phyloP scores from a whole-genome alignment of 2,888 invertebrate genomes.

The Ophion ventricosus region DNA sequence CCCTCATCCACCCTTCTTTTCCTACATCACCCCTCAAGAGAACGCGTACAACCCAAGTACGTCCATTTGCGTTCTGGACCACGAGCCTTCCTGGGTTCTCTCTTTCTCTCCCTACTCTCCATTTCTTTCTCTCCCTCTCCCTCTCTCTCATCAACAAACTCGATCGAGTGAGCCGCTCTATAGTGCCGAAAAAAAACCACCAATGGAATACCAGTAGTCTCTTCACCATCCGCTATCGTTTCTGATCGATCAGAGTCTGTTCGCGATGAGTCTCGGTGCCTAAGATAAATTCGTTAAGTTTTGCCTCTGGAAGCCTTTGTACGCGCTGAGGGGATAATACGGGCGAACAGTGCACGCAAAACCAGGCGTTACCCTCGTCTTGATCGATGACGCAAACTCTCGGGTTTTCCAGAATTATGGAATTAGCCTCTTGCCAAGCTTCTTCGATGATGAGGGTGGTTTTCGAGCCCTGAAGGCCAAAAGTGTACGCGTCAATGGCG shows the following conservation, averaged over 20 bases:
- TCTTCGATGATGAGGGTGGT: slow-evolving; percentile 18
- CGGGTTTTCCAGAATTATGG: slow-evolving; percentile 71
- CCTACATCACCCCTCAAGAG: slow-evolving; percentile 34
- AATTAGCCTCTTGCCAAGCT: slow-evolving; percentile 67
- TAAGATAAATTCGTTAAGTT: slow-evolving; percentile 7
- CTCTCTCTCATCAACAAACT: slow-evolving; percentile 31
- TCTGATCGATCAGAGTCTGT: slow-evolving; percentile 52
- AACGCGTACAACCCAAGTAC: slow-evolving; percentile 8
- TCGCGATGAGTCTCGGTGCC: neutral
- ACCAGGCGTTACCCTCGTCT: neutral
- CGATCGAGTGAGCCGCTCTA: slow-evolving; percentile 11
- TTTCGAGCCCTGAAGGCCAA: neutral
- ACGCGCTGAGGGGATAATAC: slow-evolving; percentile 4
- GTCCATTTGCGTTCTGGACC: slow-evolving; percentile 49
- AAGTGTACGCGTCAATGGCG: slow-evolving; percentile 22
- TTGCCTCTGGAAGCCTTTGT: neutral
- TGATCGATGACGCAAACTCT: slow-evolving; percentile 61
- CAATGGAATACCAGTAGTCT: slow-evolving; percentile 5
- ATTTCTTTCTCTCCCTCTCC: neutral
- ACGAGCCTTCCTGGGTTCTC: slow-evolving; percentile 24
- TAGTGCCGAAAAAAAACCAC: neutral
- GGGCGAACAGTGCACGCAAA: slow-evolving; percentile 1
- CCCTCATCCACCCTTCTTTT: neutral
- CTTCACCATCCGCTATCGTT: neutral
- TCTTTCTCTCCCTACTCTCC: neutral